Evolutionary conservation across 1,140 invertebrate species (phyloP), one percentile per base, ranked within the genome.

Genomic region (Helicorthomorpha holstii): DNA sequence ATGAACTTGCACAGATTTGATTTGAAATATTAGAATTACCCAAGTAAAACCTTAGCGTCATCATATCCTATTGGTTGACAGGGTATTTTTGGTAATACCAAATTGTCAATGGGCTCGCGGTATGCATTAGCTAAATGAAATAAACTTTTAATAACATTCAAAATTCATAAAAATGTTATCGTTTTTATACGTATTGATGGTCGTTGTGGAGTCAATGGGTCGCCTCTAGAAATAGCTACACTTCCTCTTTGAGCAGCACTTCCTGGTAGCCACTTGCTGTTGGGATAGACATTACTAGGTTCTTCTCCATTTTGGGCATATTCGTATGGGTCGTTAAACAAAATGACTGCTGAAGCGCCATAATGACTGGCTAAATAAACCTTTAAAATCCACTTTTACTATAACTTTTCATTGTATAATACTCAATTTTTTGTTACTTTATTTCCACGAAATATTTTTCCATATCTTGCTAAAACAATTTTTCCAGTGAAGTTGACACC

Each of bases 381-480:
- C 51, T 56, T 38, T 7, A 46, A 22, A 22, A 25, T 7, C 44
- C 7, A 7, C 19, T 46, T 46, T 4, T 21, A 19, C 44, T 19
- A 46, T 7, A 22, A 21, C n/a, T n/a, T n/a, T n/a, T n/a, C n/a
- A 46, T 7, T 22, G 21, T 7, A 46, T 22, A 25, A 46, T 46
- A 46, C 29, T 34, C 29, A 7, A 34, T 7, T 34, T 34, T 7
- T 16, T 34, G 16, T 48, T 57, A 70, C 68, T 58, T 69, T 72
- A 50, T 69, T 71, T 24, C 69, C 71, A 42, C 74, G 62, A 55
- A 73, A 75, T 21, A 69, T 65, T 25, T 62, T 63, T 14, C 74
- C 74, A 58, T 73, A 75, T 52, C 72, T 60, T 14, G 70, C 63
- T 14, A 75, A 56, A 3, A 72, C 60, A 48, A 75, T 69, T 51